Conservation (phyloP, 1,140 invertebrate species). For the Calliopsis andreniformis region DNA sequence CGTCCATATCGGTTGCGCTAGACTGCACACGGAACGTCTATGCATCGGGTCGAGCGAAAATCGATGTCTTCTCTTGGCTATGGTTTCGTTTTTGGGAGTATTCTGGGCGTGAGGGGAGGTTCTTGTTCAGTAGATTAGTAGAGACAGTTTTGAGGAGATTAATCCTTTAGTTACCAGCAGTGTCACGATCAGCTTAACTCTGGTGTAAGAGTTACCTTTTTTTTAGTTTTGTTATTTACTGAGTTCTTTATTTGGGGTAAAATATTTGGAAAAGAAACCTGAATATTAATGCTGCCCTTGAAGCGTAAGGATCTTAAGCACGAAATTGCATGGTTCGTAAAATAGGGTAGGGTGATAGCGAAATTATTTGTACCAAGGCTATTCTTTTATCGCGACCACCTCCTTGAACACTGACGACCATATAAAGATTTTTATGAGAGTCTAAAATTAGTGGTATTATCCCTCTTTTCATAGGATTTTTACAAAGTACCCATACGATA, state of each 20-base stretch:
- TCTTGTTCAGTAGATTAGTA: too few relatives aligned
- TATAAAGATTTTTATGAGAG: too few relatives aligned
- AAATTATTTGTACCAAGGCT: neutral
- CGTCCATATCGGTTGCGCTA: conserved; percentile 27
- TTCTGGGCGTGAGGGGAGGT: too few relatives aligned
- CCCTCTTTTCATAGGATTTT: too few relatives aligned
- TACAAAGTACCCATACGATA: too few relatives aligned
- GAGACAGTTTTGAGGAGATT: too few relatives aligned
- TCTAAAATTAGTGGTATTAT: too few relatives aligned
- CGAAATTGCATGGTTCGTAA: neutral
- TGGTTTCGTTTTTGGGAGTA: neutral
- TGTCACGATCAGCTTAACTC: too few relatives aligned
- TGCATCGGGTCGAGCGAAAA: conserved; percentile 38
- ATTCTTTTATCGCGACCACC: too few relatives aligned
- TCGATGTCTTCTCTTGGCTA: conserved; percentile 5
- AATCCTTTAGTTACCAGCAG: too few relatives aligned
- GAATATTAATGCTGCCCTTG: neutral
- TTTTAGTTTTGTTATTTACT: neutral
- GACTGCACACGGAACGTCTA: conserved; percentile 37
- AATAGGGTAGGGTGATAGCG: neutral
- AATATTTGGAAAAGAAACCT: neutral
- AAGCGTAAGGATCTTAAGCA: neutral
- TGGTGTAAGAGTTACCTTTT: too few relatives aligned
- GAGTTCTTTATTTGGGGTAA: neutral
- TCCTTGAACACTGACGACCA: too few relatives aligned